Evolutionary conservation across 2,888 invertebrate species (phyloP).

Genomic region (Drosophila robusta): DNA sequence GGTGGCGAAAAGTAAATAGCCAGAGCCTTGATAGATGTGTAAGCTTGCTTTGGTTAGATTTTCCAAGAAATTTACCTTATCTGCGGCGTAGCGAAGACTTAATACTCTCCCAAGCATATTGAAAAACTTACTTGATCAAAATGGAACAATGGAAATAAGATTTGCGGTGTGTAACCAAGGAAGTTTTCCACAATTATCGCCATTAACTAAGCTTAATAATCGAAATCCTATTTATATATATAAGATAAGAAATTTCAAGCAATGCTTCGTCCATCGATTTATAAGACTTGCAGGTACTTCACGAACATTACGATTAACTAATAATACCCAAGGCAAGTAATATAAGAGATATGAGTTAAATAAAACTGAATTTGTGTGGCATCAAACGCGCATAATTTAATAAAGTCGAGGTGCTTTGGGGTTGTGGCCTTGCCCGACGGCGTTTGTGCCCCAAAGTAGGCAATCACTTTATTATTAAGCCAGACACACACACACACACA

Average conservation of each 20-base stretch:
- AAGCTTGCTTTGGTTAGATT: background rate
- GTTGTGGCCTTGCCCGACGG: conserved; percentile 26
- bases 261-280: background rate
- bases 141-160: background rate
- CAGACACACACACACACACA: conserved; percentile 26
- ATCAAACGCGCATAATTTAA: conserved; percentile 71
- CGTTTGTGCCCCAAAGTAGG: conserved; percentile 45
- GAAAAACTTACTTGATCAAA: background rate
- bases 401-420: conserved; percentile 46
- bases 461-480: conserved; percentile 74
- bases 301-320: conserved; percentile 19
- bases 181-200: too few species aligned
- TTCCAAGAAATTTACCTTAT: background rate
- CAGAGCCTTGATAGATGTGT: background rate
- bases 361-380: conserved; percentile 58
- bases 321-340: conserved; percentile 30
- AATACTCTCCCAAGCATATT: background rate
- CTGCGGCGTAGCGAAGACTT: background rate
- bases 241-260: background rate
- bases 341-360: conserved; percentile 39
- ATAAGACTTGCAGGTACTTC: background rate
- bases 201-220: background rate
- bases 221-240: background rate
- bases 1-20: background rate
- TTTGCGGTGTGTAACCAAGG: background rate